Evolutionary conservation across 2,888 invertebrate species (phyloP), one percentile per base, ranked within the genome.

Genomic region (Xanthia icteritia): DNA sequence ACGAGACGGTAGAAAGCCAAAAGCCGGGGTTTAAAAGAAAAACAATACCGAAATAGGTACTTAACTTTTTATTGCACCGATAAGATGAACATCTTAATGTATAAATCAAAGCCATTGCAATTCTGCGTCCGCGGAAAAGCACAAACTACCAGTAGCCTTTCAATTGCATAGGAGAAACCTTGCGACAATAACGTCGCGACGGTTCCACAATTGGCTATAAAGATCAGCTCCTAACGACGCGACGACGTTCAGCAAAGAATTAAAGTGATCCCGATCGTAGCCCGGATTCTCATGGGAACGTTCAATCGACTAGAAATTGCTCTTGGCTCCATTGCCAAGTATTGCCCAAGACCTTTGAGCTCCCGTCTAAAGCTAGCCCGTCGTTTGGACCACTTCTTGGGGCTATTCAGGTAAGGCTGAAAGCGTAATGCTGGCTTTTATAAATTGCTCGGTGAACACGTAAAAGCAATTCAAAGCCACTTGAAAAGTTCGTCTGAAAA

Each of bases 281-380:
- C 51, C 23, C 39, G 31, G n/a, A 58, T 56, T 31, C 79, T 73
- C 73, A 63, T 69, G 70, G 63, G 86, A 82, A 69, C 86, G 78
- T 66, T 83, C 66, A 79, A 84, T 84, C 85, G 85, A 66, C 63
- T 67, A 79, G 75, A 84, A 84, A 84, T 84, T 84, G 75, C 85
- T 80, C 81, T 87, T 84, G 87, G 85, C 81, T 70, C 85, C 63
- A 65, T 56, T 75, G 83, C 83, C 87, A 86, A 83, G 85, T 81
- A 64, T 82, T 68, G 81, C 73, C 73, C 68, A 74, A 73, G 79
- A 73, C 60, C 81, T 84, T 72, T 84, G 72, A 75, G 72, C 69
- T 74, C 6, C 39, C 39, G 39, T 68, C 74, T 86, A 64, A 79
- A 84, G 74, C 75, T 66, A 86, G 64, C 39, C 80, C 42, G 66